Evolutionary conservation across 2,888 invertebrate genomes (phyloP).

Genomic region (Macrosiphum euphorbiae): DNA sequence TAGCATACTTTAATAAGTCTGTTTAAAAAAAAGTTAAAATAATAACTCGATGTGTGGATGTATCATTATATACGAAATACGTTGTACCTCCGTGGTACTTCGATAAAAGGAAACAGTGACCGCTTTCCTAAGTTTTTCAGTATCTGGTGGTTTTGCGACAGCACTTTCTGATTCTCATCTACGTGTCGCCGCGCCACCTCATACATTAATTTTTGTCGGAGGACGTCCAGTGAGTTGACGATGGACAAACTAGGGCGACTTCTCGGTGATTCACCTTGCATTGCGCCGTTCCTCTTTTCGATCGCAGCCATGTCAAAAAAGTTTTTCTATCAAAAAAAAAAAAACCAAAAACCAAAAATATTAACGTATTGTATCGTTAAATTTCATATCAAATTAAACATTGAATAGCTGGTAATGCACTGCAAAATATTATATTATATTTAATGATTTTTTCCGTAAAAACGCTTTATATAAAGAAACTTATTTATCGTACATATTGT

Average conservation of each 20-base stretch:
- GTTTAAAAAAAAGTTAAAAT: neutral
- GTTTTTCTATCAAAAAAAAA: constrained; percentile 33
- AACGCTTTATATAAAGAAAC: neutral
- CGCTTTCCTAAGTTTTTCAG: constrained; percentile 85
- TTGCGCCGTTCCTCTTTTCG: constrained; percentile 62
- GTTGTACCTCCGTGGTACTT: constrained; percentile 46
- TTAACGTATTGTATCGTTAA: neutral
- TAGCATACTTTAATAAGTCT: neutral
- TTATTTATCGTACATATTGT: no score
- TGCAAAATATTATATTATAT: neutral
- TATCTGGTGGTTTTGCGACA: constrained; percentile 80
- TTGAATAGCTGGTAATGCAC: neutral
- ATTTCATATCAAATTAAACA: neutral
- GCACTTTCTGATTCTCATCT: constrained; percentile 70
- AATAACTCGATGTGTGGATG: neutral
- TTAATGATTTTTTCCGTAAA: neutral
- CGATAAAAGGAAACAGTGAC: constrained; percentile 44
- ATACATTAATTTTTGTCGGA: constrained; percentile 83
- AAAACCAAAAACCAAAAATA: neutral
- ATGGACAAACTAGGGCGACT: constrained; percentile 79
- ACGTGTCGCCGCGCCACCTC: constrained; percentile 88
- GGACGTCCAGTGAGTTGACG: constrained; percentile 88
- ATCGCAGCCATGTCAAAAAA: constrained; percentile 36
- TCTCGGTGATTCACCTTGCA: constrained; percentile 60
- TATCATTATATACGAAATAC: neutral